Evolutionary conservation across 2,797 vertebrate species (phyloP), one percentile per base, ranked within the genome.

Genomic region (Heliangelus exortis): DNA sequence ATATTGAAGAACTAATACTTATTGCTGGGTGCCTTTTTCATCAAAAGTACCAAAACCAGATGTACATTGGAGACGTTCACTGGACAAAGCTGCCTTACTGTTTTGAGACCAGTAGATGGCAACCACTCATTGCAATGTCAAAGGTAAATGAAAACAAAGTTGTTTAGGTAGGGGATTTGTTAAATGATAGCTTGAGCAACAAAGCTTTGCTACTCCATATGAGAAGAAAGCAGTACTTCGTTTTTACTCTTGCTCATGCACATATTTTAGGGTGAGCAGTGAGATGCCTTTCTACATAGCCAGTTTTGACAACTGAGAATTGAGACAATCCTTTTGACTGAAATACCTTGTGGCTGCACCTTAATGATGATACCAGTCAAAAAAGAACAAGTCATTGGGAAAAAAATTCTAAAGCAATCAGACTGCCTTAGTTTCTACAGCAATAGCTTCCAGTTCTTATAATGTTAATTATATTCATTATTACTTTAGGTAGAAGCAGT

Each of bases 51-150:
- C 45, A 54, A 84, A 82, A 4, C 7, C 29, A 82, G 53, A 57
- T 3, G 25, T 5, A 2, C 39, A 7, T 36, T 9, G 43, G 67
- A 84, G 33, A 48, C 12, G 0, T 63, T 75, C 73, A 43, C 61
- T 29, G 53, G 74, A 43, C 48, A 48, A 67, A 87, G 25, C 41
- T 93, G 94, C 75, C 48, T 78, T 96, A 83, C 83, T 92, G 22
- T 71, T 89, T 47, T 17, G 67, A 81, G 65, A 87, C 97, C 97
- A 96, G 96, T 68, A 97, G 97, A 90, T 95, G 96, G 97, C 97
- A 97, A 96, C 86, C 95, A 86, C 23, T 75, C 79, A 69, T 92
- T 91, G 84, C 76, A 39, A 28, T 51, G 85, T 51, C 83, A 81
- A 76, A 87, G 58, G 68, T 61, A 93, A 76, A 47, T 15, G 36